Evolutionary conservation across 1,140 invertebrate genomes (phyloP).

Genomic region (Hyposmocoma kahamanoa): DNA sequence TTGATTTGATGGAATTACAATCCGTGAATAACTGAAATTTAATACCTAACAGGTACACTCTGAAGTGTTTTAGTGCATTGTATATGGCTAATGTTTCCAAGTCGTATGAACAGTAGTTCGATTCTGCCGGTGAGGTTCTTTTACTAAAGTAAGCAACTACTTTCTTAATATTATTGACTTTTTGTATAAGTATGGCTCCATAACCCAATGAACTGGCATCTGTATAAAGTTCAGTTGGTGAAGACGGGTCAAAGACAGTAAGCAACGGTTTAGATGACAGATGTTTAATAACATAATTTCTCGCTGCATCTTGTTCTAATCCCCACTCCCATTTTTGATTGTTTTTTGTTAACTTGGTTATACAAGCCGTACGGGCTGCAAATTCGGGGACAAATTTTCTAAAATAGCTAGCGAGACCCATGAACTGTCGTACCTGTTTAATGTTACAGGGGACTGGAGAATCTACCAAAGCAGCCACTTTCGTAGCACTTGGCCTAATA

Average conservation of each 20-base stretch:
- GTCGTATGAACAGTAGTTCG: too few relatives aligned
- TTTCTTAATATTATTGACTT: constrained; percentile 56
- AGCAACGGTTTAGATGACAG: constrained; percentile 28
- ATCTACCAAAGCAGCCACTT: constrained; percentile 16
- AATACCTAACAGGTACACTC: too few relatives aligned
- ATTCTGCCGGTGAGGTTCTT: too few relatives aligned
- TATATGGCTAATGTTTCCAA: constrained; percentile 56
- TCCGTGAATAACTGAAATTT: too few relatives aligned
- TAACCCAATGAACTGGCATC: constrained; percentile 27
- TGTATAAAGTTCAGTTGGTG: constrained; percentile 24
- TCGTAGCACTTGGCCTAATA: constrained; percentile 7
- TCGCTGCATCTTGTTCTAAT: background rate
- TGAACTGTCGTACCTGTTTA: constrained; percentile 22
- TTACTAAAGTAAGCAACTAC: constrained; percentile 54
- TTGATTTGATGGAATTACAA: too few relatives aligned
- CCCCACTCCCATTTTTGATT: background rate
- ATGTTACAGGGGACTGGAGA: constrained; percentile 14
- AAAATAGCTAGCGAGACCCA: constrained; percentile 20
- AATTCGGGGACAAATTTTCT: constrained; percentile 14
- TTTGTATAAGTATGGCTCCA: constrained; percentile 32
- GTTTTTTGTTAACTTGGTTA: constrained; percentile 1
- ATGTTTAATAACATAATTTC: constrained; percentile 1
- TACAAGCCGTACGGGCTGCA: constrained; percentile 11
- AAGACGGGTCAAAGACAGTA: constrained; percentile 23
- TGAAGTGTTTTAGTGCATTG: constrained; percentile 19